Evolutionary conservation across 2,113 vertebrate genomes (phyloP).

Genomic region (Eretmochelys imbricata): DNA sequence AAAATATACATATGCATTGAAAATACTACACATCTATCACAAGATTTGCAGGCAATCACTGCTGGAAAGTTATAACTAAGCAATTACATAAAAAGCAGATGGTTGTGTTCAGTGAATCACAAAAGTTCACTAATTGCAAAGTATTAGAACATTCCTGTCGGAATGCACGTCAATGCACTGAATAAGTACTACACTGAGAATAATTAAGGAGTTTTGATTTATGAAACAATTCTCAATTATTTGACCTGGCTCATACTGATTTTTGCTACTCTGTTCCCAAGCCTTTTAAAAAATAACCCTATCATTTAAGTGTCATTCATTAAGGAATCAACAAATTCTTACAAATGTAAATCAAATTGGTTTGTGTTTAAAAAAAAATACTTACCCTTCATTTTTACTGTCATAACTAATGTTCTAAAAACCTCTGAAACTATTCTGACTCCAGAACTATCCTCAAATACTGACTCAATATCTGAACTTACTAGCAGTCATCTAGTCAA

Average conservation of each 20-base stretch:
- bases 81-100: constrained; percentile 84
- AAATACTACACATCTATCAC: constrained; percentile 91
- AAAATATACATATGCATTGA: constrained; percentile 99
- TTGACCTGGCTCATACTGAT: constrained; percentile 70
- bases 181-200: constrained; percentile 81
- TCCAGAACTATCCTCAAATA: constrained; percentile 69
- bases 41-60: constrained; percentile 89
- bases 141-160: constrained; percentile 82
- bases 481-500: constrained; percentile 76
- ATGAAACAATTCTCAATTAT: constrained; percentile 74
- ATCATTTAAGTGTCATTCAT: constrained; percentile 77
- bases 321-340: constrained; percentile 77
- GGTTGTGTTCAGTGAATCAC: constrained; percentile 81
- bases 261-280: constrained; percentile 81
- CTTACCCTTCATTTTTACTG: constrained; percentile 79
- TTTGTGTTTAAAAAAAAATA: constrained; percentile 80
- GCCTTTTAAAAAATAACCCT: constrained; percentile 79
- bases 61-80: constrained; percentile 88
- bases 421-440: constrained; percentile 71
- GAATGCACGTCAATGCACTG: constrained; percentile 82
- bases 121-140: constrained; percentile 82
- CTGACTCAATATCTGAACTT: constrained; percentile 70
- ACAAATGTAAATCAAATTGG: constrained; percentile 76
- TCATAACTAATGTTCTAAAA: constrained; percentile 68
- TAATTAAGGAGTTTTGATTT: constrained; percentile 78